A percentile compares a stretch with the other conserved stretches of the same genome.
phyloP scores from a whole-genome alignment of 2,888 invertebrate species.

The Mesorhabditis belari region DNA sequence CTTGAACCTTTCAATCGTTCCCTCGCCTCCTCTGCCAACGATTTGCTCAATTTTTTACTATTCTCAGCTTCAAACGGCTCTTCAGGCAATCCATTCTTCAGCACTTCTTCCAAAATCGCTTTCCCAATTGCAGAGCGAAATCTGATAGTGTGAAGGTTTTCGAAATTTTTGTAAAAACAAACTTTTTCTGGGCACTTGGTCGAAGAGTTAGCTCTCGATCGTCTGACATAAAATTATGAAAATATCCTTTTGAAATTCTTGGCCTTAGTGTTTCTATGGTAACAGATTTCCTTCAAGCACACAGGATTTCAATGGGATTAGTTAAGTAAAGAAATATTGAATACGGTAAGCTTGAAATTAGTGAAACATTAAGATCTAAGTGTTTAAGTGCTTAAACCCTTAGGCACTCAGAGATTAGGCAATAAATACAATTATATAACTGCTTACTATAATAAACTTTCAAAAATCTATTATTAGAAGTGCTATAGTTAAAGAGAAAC shows the following conservation, averaged over 20 bases:
- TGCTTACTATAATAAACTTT: too few species aligned
- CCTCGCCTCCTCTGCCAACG: constrained; percentile 6
- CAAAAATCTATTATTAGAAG: too few species aligned
- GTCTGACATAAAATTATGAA: neutral
- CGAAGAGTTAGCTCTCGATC: neutral
- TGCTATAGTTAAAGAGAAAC: too few species aligned
- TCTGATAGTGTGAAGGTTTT: constrained; percentile 9
- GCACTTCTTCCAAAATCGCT: constrained; percentile 2
- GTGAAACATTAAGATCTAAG: too few species aligned
- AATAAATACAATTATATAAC: too few species aligned
- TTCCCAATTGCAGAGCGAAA: constrained; percentile 8
- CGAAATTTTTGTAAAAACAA: neutral
- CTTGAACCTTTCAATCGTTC: constrained; percentile 2
- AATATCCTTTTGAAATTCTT: neutral
- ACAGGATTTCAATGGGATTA: too few species aligned
- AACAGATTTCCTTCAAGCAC: too few species aligned
- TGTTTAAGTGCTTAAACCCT: too few species aligned
- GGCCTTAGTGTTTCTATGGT: neutral
- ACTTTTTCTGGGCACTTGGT: neutral
- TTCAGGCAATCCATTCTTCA: constrained; percentile 2
- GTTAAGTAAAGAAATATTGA: too few species aligned
- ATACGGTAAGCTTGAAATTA: too few species aligned
- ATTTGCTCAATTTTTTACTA: neutral
- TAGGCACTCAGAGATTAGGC: too few species aligned
- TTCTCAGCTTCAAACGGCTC: constrained; percentile 3